These are phyloP conservation scores for Chrysomela aeneicollis DNA, from an alignment of 2,888 invertebrate genomes.

Conservation along the genomic window DNA sequence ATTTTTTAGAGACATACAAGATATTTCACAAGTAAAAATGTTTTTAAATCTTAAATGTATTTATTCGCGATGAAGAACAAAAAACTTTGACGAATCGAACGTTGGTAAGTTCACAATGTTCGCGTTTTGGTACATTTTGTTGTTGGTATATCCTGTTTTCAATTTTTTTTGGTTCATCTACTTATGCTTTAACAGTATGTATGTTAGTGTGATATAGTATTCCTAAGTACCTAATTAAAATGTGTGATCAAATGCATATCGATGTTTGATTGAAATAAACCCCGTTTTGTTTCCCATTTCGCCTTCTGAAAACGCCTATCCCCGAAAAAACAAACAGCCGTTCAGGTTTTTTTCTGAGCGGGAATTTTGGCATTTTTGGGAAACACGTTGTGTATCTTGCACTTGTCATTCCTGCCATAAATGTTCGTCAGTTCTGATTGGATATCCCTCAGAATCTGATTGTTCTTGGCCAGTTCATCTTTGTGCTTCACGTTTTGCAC, in stretches of 20 bases:
- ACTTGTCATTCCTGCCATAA: constrained; percentile 40
- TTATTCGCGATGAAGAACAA: too few relatives aligned
- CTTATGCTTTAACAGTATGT: constrained; percentile 45
- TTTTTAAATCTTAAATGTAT: too few relatives aligned
- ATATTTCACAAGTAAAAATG: too few relatives aligned
- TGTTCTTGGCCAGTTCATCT: constrained; percentile 35
- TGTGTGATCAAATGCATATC: constrained; percentile 42
- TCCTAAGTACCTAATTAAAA: constrained; percentile 49
- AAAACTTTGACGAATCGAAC: too few relatives aligned
- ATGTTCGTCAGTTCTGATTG: constrained; percentile 38
- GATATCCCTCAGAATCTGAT: constrained; percentile 35
- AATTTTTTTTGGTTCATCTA: constrained; percentile 38
- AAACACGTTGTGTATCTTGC: constrained; percentile 28
- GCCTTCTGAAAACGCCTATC: too few relatives aligned
- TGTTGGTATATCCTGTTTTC: constrained; percentile 40
- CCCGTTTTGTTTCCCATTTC: too few relatives aligned
- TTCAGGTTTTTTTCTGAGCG: too few relatives aligned
- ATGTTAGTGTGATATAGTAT: constrained; percentile 51
- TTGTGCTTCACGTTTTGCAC: constrained; percentile 43
- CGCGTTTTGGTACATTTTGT: constrained; percentile 34
- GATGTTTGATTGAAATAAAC: constrained; percentile 10
- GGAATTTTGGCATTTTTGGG: neutral
- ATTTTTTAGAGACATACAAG: too few relatives aligned
- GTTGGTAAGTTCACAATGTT: too few relatives aligned
- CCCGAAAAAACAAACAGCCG: too few relatives aligned